phyloP scores from a whole-genome alignment of 2,888 invertebrate species.

The Leptinotarsa juncta region DNA sequence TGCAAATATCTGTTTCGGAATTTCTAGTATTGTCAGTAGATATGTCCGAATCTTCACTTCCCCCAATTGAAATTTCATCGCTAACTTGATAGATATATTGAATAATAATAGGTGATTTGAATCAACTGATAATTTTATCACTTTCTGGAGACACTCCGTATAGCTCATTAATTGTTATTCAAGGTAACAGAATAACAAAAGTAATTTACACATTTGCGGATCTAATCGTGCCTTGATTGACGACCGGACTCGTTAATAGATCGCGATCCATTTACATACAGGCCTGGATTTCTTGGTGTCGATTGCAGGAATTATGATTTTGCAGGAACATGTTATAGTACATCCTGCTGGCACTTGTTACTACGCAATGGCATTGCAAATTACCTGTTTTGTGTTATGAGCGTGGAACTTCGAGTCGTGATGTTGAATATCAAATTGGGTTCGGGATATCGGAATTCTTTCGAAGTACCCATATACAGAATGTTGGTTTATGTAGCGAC shows the following conservation, averaged over 20 bases:
- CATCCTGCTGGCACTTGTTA: constrained; percentile 33
- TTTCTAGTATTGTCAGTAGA: no score
- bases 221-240: constrained; percentile 51
- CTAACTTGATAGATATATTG: no score
- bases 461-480: constrained; percentile 14
- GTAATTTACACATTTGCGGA: constrained; percentile 54
- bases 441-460: neutral
- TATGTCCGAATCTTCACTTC: no score
- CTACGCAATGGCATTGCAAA: constrained; percentile 31
- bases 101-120: neutral
- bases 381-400: constrained; percentile 17
- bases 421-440: constrained; percentile 2
- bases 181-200: constrained; percentile 50
- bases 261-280: constrained; percentile 44
- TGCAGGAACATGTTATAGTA: constrained; percentile 35
- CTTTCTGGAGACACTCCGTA: constrained; percentile 19
- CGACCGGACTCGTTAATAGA: constrained; percentile 42
- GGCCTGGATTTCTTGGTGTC: constrained; percentile 42
- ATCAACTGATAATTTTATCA: neutral
- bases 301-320: constrained; percentile 39
- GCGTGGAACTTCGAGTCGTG: constrained; percentile 12
- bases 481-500: neutral
- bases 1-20: no score
- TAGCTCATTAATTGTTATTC: constrained; percentile 51
- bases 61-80: no score